phyloP scores from a whole-genome alignment of 1,140 invertebrate genomes.

The Maniola jurtina region DNA sequence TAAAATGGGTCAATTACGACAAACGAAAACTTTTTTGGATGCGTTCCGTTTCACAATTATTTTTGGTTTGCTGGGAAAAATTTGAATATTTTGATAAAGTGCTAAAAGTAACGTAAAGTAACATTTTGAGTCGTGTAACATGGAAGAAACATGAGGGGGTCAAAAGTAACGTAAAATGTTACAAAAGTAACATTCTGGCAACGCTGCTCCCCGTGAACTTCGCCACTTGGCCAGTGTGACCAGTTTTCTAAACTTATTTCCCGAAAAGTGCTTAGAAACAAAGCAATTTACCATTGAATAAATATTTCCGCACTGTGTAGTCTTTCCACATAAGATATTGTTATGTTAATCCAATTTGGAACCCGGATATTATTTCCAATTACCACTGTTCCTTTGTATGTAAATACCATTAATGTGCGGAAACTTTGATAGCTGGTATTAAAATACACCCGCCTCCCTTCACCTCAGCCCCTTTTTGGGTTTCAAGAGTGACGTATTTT shows the following conservation, averaged over 20 bases:
- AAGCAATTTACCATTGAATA: background rate
- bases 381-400: conserved; percentile 8
- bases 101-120: too few relatives aligned
- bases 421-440: conserved; percentile 40
- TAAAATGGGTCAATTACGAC: too few relatives aligned
- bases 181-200: too few relatives aligned
- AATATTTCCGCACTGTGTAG: too few relatives aligned
- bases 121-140: too few relatives aligned
- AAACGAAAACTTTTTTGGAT: too few relatives aligned
- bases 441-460: conserved; percentile 36
- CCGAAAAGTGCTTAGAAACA: conserved; percentile 6
- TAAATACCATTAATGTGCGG: conserved; percentile 24
- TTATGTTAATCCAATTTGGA: background rate
- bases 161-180: too few relatives aligned
- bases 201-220: conserved; percentile 51
- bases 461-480: conserved; percentile 31
- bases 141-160: too few relatives aligned
- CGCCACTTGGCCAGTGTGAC: conserved; percentile 34
- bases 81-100: too few relatives aligned
- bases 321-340: conserved; percentile 9
- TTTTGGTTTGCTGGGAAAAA: too few relatives aligned
- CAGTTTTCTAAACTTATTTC: conserved; percentile 27
- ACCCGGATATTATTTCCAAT: background rate
- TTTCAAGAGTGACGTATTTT: conserved; percentile 41
- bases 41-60: too few relatives aligned